These are phyloP conservation scores for Porites australiensis DNA, from an alignment of 64 coral and sea anemone species.

Conservation along the genomic window DNA sequence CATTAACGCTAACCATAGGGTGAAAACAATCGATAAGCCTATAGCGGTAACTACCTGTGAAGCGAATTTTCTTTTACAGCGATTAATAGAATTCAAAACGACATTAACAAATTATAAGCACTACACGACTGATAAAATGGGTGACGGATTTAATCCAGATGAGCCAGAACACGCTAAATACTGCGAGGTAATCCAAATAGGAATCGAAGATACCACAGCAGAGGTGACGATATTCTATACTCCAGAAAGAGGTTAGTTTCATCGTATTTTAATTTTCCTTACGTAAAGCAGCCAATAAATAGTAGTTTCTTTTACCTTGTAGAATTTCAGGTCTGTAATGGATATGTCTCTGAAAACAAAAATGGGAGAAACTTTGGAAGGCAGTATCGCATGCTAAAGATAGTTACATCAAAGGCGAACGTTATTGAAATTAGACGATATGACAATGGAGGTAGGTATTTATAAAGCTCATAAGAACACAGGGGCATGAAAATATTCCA, in stretches of 20 bases:
- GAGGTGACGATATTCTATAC: slow-evolving; percentile 38
- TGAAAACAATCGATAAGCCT: no score
- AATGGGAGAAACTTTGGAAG: not conserved
- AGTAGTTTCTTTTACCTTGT: not conserved
- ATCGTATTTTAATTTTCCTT: not conserved
- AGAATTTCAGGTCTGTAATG: slow-evolving; percentile 9
- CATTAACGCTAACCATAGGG: no score
- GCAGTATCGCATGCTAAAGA: not conserved
- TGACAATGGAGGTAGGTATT: slow-evolving; percentile 1
- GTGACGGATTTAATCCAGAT: not conserved
- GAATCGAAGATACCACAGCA: slow-evolving; percentile 26
- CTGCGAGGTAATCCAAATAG: slow-evolving; percentile 35
- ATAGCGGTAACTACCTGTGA: no score
- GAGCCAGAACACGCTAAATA: slow-evolving; percentile 12
- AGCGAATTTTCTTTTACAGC: no score
- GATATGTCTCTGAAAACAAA: not conserved
- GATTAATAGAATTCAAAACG: no score
- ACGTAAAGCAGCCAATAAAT: no score
- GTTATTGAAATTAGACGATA: slow-evolving; percentile 14
- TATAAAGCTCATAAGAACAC: not conserved
- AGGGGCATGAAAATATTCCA: no score
- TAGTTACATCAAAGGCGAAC: slow-evolving; percentile 36
- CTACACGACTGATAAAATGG: no score
- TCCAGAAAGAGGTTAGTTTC: slow-evolving; percentile 33
- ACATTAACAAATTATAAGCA: no score